A percentile compares a stretch with the other conserved stretches of the same genome.
Evolutionary conservation across 2,797 vertebrate species (phyloP).

Genomic region (Neosilurus hyrtlii): DNA sequence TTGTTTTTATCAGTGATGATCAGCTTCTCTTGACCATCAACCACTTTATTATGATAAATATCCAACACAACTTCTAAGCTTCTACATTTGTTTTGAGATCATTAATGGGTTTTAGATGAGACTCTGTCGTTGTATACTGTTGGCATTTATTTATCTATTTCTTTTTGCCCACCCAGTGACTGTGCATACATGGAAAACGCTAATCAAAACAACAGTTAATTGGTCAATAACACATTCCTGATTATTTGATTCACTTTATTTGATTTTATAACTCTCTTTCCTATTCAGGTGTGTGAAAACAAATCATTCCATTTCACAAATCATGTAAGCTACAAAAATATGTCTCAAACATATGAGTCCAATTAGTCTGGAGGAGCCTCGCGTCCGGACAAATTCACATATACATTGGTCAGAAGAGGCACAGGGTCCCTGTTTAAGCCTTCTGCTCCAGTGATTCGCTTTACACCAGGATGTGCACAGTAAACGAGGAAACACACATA

Average conservation of each 20-base stretch:
- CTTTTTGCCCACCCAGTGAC: no score
- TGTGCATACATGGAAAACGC: no score
- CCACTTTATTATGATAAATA: no score
- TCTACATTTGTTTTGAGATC: no score
- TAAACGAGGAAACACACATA: slow-evolving; percentile 33
- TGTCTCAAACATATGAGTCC: slow-evolving; percentile 47
- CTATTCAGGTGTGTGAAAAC: slow-evolving; percentile 39
- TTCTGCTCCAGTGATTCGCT: slow-evolving; percentile 63
- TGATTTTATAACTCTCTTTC: background rate
- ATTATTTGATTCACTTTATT: background rate
- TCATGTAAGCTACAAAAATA: slow-evolving; percentile 41
- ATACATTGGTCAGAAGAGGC: slow-evolving; percentile 30
- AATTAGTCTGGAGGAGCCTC: slow-evolving; percentile 55
- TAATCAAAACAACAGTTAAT: no score
- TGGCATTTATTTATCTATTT: no score
- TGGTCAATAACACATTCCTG: background rate
- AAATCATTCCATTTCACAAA: slow-evolving; percentile 27
- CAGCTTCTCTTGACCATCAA: no score
- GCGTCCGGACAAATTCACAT: slow-evolving; percentile 38
- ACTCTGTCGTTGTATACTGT: no score
- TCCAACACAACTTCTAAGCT: no score
- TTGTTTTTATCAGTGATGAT: no score
- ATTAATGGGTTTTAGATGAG: no score
- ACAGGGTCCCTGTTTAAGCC: slow-evolving; percentile 42
- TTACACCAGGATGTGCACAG: slow-evolving; percentile 27